Conservation (phyloP, 2,888 invertebrate genomes). For the Deilephila porcellus region DNA sequence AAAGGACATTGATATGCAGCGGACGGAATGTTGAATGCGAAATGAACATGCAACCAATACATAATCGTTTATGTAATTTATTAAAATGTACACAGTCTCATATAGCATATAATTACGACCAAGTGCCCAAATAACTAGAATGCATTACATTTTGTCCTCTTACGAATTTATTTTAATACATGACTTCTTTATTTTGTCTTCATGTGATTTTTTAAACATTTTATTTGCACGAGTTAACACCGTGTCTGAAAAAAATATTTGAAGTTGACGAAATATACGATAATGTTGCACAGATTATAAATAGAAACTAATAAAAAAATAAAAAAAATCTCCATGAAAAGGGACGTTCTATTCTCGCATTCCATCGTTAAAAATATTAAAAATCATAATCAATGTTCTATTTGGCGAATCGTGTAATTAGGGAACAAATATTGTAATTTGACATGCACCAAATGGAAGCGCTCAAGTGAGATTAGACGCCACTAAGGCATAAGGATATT, state of each 20-base stretch:
- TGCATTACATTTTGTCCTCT: too few species aligned
- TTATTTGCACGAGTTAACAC: too few species aligned
- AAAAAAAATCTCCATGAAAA: neutral
- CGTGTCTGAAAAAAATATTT: too few species aligned
- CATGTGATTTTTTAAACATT: too few species aligned
- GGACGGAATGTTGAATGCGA: neutral
- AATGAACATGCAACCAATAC: neutral
- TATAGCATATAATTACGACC: too few species aligned
- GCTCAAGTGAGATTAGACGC: conserved; percentile 67
- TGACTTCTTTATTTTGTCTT: too few species aligned
- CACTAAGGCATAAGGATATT: conserved; percentile 55
- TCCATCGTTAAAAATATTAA: neutral
- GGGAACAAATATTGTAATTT: conserved; percentile 66
- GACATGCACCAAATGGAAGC: conserved; percentile 62
- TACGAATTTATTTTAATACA: too few species aligned
- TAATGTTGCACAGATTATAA: too few species aligned
- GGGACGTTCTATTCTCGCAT: neutral
- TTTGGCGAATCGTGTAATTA: conserved; percentile 39
- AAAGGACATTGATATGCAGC: conserved; percentile 39
- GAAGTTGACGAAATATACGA: too few species aligned
- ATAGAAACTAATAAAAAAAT: too few species aligned
- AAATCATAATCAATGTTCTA: conserved; percentile 37
- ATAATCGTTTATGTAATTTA: neutral
- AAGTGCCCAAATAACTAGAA: too few species aligned
- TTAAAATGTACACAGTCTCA: too few species aligned